Evolutionary conservation across 2,113 vertebrate species (phyloP).

Genomic region (Laticauda colubrina): DNA sequence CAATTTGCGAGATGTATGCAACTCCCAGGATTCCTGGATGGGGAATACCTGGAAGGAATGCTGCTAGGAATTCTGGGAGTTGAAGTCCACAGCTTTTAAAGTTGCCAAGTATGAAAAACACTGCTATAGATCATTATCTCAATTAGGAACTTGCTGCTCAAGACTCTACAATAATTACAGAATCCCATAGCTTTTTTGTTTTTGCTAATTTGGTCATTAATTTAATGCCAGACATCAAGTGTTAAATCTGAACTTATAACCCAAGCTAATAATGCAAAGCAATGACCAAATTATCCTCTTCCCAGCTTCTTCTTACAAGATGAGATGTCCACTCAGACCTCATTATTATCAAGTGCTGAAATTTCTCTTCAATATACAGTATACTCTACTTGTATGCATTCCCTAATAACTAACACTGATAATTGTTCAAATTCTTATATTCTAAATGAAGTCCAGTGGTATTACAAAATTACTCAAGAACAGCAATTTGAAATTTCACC

Average conservation of each 20-base stretch:
- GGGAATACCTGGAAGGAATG: background rate
- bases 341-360: background rate
- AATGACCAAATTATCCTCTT: background rate
- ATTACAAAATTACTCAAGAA: background rate
- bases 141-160: background rate
- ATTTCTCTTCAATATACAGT: background rate
- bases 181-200: background rate
- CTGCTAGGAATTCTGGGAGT: background rate
- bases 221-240: background rate
- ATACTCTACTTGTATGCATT: background rate
- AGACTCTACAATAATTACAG: background rate
- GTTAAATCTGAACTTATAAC: background rate
- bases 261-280: background rate
- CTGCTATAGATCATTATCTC: background rate
- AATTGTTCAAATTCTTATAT: background rate
- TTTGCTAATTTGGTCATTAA: background rate
- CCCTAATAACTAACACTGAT: background rate
- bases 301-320: background rate
- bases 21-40: background rate
- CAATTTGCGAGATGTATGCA: background rate
- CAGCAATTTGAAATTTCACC: background rate
- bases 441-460: background rate
- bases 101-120: background rate
- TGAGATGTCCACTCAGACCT: background rate
- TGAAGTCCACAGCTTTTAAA: background rate